These are phyloP conservation scores for Typhlichthys eigenmanni DNA, from an alignment of 2,797 vertebrate species.

Conservation along the genomic window DNA sequence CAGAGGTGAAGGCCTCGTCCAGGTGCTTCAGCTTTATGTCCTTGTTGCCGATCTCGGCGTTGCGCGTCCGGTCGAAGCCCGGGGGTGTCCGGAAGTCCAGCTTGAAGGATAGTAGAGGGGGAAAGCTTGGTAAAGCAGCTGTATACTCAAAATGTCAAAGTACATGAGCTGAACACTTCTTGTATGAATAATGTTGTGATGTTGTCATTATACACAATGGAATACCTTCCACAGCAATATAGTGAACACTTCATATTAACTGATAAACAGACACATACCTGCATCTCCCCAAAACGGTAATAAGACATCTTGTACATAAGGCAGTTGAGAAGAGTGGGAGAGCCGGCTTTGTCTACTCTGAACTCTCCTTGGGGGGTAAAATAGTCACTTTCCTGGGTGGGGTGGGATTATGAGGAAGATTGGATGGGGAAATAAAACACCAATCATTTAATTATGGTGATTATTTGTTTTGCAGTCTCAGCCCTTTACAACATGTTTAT, in stretches of 20 bases:
- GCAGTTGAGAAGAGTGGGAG: conserved; percentile 93
- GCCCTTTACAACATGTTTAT: neutral
- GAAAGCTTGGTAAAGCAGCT: neutral
- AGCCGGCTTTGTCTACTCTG: conserved; percentile 94
- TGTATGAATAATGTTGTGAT: too few relatives aligned
- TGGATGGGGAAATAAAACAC: neutral
- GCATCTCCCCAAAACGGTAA: conserved; percentile 98
- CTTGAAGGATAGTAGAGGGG: conserved; percentile 58
- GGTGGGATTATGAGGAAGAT: conserved; percentile 19
- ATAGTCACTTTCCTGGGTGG: conserved; percentile 91
- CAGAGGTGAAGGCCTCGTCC: conserved; percentile 98
- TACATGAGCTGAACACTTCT: too few relatives aligned
- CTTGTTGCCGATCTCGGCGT: conserved; percentile 98
- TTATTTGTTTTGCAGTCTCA: neutral
- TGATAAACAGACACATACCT: conserved; percentile 71
- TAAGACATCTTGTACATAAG: conserved; percentile 99
- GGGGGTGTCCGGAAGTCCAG: conserved; percentile 98
- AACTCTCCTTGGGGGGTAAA: conserved; percentile 98
- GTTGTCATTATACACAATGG: too few relatives aligned
- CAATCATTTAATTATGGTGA: neutral
- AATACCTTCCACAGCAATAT: too few relatives aligned
- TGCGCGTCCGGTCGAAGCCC: conserved; percentile 94
- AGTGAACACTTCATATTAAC: too few relatives aligned
- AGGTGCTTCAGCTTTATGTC: conserved; percentile 98
- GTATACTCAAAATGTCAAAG: neutral